A percentile compares a stretch with the other conserved stretches of the same genome.
Evolutionary conservation across 2,888 invertebrate genomes (phyloP).

Genomic region (Prenolepis imparis): DNA sequence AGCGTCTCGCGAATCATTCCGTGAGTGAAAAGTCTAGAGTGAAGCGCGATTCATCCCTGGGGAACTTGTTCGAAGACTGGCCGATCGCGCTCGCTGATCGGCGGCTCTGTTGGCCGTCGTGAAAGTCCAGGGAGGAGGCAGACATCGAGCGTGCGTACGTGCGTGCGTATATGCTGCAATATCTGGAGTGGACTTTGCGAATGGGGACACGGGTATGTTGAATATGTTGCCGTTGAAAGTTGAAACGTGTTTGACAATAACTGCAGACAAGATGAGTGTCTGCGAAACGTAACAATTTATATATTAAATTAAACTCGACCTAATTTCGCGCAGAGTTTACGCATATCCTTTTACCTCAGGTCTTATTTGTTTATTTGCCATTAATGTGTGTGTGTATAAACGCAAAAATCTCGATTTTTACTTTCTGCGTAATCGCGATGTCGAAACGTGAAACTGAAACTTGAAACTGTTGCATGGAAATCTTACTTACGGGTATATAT

Average conservation of each 20-base stretch:
- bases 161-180: slow-evolving; percentile 60
- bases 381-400: too few relatives aligned
- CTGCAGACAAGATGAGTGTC: too few relatives aligned
- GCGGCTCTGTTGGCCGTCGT: not conserved
- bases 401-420: not conserved
- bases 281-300: slow-evolving; percentile 2
- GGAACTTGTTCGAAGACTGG: not conserved
- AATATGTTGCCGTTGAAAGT: not conserved
- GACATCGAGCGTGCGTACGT: not conserved
- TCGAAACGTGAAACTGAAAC: not conserved
- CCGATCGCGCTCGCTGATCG: not conserved
- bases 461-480: not conserved
- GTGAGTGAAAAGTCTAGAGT: not conserved
- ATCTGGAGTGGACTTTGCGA: slow-evolving; percentile 58
- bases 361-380: not conserved
- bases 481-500: not conserved
- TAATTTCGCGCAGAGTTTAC: not conserved
- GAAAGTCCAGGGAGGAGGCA: not conserved
- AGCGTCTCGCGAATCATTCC: not conserved
- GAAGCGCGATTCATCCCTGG: not conserved
- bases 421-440: not conserved
- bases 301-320: not conserved
- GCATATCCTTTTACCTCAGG: too few relatives aligned
- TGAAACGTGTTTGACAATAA: too few relatives aligned
- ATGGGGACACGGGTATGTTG: slow-evolving; percentile 75